Evolutionary conservation across 2,113 vertebrate species (phyloP), one percentile per base, ranked within the genome.

Genomic region (Percina caprodes): DNA sequence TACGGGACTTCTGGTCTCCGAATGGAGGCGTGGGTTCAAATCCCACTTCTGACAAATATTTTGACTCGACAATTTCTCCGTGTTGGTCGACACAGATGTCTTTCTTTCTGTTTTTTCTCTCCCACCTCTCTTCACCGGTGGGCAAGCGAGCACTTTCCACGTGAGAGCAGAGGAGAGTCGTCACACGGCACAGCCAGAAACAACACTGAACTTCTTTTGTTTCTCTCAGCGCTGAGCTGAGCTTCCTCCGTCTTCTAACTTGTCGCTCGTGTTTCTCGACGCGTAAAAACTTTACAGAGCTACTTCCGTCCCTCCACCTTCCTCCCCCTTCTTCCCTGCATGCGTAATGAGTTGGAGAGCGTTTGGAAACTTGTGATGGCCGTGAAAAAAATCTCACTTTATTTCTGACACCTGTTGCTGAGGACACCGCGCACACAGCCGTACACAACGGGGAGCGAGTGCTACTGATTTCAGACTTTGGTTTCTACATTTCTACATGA

Each of bases 401-500:
- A 30, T 72, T 83, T 48, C 82, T 80, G 86, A 91, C 92, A 93
- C 92, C 91, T 93, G 92, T 90, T 92, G 87, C 88, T 42, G 85
- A 79, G 66, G 70, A 61, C 85, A 78, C 58, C 3, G 66, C 71
- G 24, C 74, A 19, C 74, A 33, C 76, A 69, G 67, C 4, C 19
- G 21, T 2, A 21, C 67, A 42, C 48, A 19, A 4, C 24, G 2
- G 42, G 48, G 48, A 39, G 63, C 19, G 45, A 15, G 77, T 13
- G 58, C 56, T 23, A 10, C 58, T 24, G 9, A 7, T 71, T 59
- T 48, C 52, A 30, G 8, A 15, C 33, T n/a, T 14, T 1, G 13
- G 13, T 52, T 30, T 67, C 54, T 8, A 12, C 33, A 5, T 4
- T n/a, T 8, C 18, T 52, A 1, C 54, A 5, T 1, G 49, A 68